These are phyloP conservation scores for Laticauda laticaudata DNA, from an alignment of 2,113 vertebrate species.

Conservation along the genomic window DNA sequence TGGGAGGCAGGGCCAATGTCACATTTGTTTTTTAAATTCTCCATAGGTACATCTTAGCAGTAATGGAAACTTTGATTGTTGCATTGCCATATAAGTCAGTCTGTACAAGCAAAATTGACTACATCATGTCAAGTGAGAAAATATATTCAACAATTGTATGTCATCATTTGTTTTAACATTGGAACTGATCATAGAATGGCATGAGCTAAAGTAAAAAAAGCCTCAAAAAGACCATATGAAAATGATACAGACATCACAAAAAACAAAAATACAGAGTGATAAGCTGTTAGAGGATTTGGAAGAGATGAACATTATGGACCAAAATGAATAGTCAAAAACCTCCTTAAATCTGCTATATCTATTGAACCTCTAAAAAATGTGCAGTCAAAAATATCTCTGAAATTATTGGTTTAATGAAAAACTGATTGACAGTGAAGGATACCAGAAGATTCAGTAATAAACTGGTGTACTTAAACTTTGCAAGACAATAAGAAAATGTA, in stretches of 20 bases:
- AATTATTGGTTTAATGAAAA: background rate
- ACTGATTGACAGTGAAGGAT: background rate
- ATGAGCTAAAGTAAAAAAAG: background rate
- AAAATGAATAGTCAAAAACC: background rate
- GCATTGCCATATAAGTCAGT: background rate
- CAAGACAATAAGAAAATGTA: background rate
- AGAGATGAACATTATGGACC: background rate
- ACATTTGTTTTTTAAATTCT: background rate
- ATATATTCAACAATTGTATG: background rate
- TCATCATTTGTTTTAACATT: background rate
- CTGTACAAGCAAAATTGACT: background rate
- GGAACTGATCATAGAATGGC: background rate
- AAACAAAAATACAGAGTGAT: background rate
- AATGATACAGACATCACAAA: background rate
- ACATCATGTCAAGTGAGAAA: background rate
- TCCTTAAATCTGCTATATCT: background rate
- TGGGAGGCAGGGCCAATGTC: too few species aligned
- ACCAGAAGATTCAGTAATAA: background rate
- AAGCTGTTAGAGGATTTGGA: background rate
- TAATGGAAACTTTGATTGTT: background rate
- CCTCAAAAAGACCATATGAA: background rate
- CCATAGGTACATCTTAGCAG: background rate
- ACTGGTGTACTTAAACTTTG: background rate
- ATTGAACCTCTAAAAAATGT: background rate
- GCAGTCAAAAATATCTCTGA: background rate